Evolutionary conservation across 1,140 invertebrate genomes (phyloP), one percentile per base, ranked within the genome.

Genomic region (Contarinia nasturtii): DNA sequence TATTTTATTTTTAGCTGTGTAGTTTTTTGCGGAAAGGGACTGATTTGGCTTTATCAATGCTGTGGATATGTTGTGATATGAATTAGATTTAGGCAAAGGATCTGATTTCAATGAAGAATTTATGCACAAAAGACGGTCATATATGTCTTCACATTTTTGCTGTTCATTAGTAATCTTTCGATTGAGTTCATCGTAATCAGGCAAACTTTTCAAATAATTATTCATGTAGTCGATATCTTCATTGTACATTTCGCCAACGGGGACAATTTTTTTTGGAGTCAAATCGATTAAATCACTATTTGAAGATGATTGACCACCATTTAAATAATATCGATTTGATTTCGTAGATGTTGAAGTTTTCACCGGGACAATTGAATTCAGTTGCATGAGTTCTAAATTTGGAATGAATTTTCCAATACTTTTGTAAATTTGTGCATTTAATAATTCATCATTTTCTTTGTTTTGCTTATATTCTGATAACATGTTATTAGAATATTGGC

Each of bases 211-310:
- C 5, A 64, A 48, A 54, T 64, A 64, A 50, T 60, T 62, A 48
- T 62, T 64, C 61, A 64, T 64, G 55, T 62, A 62, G 47, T 64
- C 61, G 33, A 64, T 64, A 42, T 64, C 61, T 8, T 61, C 61
- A 46, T 60, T 58, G 38, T 63, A 64, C 47, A 61, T 59, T 45
- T 63, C 58, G 33, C 37, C 21, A 33, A 27, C 27, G 20, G 33
- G 5, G 18, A 37, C n/a, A 37, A 20, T 36, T 47, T 21, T 11
- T 27, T 33, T 47, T 19, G 40, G 12, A 19, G 46, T 47, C 7
- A 47, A 36, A 34, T 47, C 46, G n/a, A 47, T 47, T 47, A 47
- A 41, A 15, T 47, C 46, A 42, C 27, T 18, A 43, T 20, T 10
- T 10, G 27, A 27, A 27, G 27, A 27, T 27, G 27, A 27, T 27